Evolutionary conservation across 2,797 vertebrate species (phyloP).

Genomic region (Octomys mimax): DNA sequence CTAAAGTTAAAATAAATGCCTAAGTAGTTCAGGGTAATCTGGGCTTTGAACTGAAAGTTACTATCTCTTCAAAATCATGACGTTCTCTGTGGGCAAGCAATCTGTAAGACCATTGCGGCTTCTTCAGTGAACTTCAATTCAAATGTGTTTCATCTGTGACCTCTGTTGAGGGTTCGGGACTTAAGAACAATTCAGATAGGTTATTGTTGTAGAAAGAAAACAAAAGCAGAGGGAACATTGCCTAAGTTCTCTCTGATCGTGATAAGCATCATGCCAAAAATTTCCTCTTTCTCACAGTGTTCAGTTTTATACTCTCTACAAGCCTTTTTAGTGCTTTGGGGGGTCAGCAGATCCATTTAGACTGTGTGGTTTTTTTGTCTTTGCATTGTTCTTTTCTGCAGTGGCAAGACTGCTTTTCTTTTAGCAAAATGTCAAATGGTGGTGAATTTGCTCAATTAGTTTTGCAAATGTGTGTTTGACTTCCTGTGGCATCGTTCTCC

Average conservation of each 20-base stretch:
- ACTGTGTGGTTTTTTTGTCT: constrained; percentile 79
- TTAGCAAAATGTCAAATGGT: constrained; percentile 83
- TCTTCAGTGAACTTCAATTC: not conserved
- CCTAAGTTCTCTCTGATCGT: constrained; percentile 57
- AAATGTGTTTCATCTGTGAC: constrained; percentile 71
- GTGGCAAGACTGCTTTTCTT: constrained; percentile 79
- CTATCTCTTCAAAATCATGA: not conserved
- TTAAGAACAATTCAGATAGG: constrained; percentile 70
- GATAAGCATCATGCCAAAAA: constrained; percentile 19
- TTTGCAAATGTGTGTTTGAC: constrained; percentile 84
- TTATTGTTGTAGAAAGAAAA: constrained; percentile 65
- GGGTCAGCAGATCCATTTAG: constrained; percentile 78
- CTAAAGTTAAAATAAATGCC: not conserved
- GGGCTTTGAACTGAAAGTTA: not conserved
- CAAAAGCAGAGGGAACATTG: constrained; percentile 53
- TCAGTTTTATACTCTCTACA: constrained; percentile 70
- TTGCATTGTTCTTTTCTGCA: constrained; percentile 81
- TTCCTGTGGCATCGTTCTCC: constrained; percentile 77
- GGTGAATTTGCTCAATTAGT: constrained; percentile 86
- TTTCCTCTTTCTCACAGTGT: constrained; percentile 64
- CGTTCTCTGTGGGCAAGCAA: not conserved
- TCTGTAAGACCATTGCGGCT: not conserved
- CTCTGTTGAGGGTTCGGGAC: not conserved
- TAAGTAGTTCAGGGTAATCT: not conserved
- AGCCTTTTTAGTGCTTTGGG: constrained; percentile 66